Evolutionary conservation across 2,113 vertebrate species (phyloP), one percentile per base, ranked within the genome.

Genomic region (Leptocoma aspasia): DNA sequence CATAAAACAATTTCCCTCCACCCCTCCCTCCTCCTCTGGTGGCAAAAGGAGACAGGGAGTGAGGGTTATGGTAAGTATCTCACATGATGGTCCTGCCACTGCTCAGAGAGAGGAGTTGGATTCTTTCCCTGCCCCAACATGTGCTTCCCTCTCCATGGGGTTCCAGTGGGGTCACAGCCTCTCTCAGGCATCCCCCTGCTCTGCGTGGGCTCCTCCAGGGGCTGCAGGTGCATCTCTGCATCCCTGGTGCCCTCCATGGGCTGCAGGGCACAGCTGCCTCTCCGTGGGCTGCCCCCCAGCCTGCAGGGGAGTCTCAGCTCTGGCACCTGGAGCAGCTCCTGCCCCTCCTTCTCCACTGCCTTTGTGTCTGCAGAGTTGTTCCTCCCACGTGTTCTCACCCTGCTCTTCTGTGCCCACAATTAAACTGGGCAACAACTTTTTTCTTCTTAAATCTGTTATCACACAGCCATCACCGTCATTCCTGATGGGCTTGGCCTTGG

Each of bases 161-260:
- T n/a, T 65, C 5, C 35, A 3, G 0, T 0, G 1, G 60, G 52
- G 0, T 49, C 60, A 21, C 35, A 59, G 26, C 7, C 52, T 35
- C 7, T 73, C 18, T 68, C 13, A 4, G 53, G 52, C 21, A 31
- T 26, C 6, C 39, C 21, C 16, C 16, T 61, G 37, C 56, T 45
- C 33, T 7, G 6, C 0, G 0, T 50, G 61, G 44, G 44, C 44
- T 35, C 20, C 31, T 42, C 16, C 52, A 31, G 42, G 42, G 13
- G n/a, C 60, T 60, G 35, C 59, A 60, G 59, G 6, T 19, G 59
- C 35, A 11, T 39, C 59, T 39, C 59, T 60, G 35, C 59, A 60
- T 9, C 35, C 57, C 57, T 4, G 11, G 2, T 6, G 8, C 16
- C 24, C 59, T 39, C 24, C 33, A 16, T 1, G 33, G 13, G 19